Conservation (phyloP, 2,797 vertebrate genomes). For the Pseudomugil tenellus region DNA sequence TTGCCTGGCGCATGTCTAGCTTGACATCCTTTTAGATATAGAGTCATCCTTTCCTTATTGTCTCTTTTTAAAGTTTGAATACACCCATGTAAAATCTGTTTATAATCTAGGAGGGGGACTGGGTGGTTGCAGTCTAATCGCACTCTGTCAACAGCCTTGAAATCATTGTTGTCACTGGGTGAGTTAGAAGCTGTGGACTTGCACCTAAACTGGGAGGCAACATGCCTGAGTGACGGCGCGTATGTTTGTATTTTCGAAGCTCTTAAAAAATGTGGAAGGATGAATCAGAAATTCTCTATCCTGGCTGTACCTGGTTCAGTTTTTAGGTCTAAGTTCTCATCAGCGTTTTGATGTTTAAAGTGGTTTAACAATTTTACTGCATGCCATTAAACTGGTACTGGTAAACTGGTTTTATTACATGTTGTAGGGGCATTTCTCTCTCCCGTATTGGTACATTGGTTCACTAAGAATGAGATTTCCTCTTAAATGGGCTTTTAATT, state of each 20-base stretch:
- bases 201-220: conserved; percentile 28
- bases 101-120: conserved; percentile 46
- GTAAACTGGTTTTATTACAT: conserved; percentile 2
- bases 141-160: conserved; percentile 56
- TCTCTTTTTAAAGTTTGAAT: conserved; percentile 35
- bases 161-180: conserved; percentile 57
- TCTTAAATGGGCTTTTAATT: conserved; percentile 11
- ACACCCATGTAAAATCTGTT: conserved; percentile 34
- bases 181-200: conserved; percentile 19
- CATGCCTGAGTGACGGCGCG: conserved; percentile 42
- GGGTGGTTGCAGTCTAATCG: conserved; percentile 37
- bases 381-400: background rate
- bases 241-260: conserved; percentile 35
- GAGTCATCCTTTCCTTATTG: conserved; percentile 16
- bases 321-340: background rate
- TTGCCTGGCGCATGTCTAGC: background rate
- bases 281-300: background rate
- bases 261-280: conserved; percentile 27
- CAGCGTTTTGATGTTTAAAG: background rate
- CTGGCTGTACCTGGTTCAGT: background rate
- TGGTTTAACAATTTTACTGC: background rate
- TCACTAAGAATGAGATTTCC: background rate
- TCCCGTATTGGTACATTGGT: conserved; percentile 4
- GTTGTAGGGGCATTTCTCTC: background rate
- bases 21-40: background rate